phyloP scores from a whole-genome alignment of 2,888 invertebrate species.

The Drosophila hawaiiensis region DNA sequence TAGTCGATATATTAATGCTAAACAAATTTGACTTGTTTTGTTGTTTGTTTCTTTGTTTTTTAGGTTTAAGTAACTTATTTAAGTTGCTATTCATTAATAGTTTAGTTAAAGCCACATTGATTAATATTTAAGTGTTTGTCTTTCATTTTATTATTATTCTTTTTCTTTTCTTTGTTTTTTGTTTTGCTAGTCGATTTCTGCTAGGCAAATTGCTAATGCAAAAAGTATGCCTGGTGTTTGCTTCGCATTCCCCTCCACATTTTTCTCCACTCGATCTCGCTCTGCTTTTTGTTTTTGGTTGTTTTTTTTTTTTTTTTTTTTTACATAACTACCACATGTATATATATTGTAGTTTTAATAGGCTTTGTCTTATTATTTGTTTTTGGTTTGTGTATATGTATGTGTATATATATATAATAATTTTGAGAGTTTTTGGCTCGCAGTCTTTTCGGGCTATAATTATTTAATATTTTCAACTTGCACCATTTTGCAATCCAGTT shows the following conservation, averaged over 20 bases:
- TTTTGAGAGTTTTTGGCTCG: slow-evolving; percentile 82
- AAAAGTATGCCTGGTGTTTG: slow-evolving; percentile 63
- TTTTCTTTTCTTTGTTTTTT: not conserved
- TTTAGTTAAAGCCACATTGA: slow-evolving; percentile 77
- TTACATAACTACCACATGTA: slow-evolving; percentile 18
- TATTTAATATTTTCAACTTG: slow-evolving; percentile 52
- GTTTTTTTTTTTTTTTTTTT: slow-evolving; percentile 1
- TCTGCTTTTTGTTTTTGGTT: slow-evolving; percentile 20
- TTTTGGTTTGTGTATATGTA: slow-evolving; percentile 38
- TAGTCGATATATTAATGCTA: slow-evolving; percentile 64
- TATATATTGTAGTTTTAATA: slow-evolving; percentile 29
- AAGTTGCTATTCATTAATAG: slow-evolving; percentile 29
- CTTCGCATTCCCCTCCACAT: slow-evolving; percentile 22
- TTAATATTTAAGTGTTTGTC: slow-evolving; percentile 57
- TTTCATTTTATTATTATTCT: slow-evolving; percentile 1
- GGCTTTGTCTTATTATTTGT: slow-evolving; percentile 24
- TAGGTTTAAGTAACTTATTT: slow-evolving; percentile 36
- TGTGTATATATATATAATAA: slow-evolving; percentile 58
- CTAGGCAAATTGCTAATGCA: slow-evolving; percentile 52
- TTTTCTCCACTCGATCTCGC: slow-evolving; percentile 3
- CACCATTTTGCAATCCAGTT: slow-evolving; percentile 39
- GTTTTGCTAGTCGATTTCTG: slow-evolving; percentile 33
- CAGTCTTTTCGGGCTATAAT: slow-evolving; percentile 81
- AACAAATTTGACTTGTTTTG: slow-evolving; percentile 70
- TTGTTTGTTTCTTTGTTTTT: slow-evolving; percentile 11